A percentile compares a stretch with the other conserved stretches of the same genome.
phyloP scores from a whole-genome alignment of 2,888 invertebrate species.

The Aricia artaxerxes region DNA sequence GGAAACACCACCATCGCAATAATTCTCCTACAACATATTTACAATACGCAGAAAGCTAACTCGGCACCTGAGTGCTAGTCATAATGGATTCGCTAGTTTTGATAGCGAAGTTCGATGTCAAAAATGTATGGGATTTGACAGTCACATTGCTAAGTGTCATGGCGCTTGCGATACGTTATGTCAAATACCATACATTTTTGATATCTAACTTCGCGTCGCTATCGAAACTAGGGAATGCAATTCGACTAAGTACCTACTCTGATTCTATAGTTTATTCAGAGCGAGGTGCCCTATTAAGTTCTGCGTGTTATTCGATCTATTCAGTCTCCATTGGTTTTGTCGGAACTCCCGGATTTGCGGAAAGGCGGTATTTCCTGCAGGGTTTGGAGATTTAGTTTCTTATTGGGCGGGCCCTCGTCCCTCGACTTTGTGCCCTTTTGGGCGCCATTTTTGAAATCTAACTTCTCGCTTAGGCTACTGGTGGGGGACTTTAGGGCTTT shows the following conservation, averaged over 20 bases:
- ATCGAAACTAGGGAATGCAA: no score
- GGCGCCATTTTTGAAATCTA: slow-evolving; percentile 61
- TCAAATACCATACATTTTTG: not conserved
- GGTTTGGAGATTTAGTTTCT: slow-evolving; percentile 63
- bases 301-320: not conserved
- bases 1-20: slow-evolving; percentile 12
- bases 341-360: slow-evolving; percentile 59
- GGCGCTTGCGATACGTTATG: not conserved
- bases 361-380: slow-evolving; percentile 78
- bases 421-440: slow-evolving; percentile 72
- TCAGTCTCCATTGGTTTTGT: slow-evolving; percentile 52
- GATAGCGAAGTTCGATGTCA: not conserved
- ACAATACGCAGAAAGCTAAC: not conserved
- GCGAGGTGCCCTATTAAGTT: not conserved
- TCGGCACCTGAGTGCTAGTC: not conserved
- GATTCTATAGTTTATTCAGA: not conserved
- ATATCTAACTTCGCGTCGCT: no score
- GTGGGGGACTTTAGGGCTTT: slow-evolving; percentile 76
- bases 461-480: slow-evolving; percentile 65
- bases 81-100: not conserved
- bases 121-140: not conserved
- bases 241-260: no score
- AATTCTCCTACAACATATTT: slow-evolving; percentile 21
- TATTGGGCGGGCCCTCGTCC: slow-evolving; percentile 80
- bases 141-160: not conserved